Base-by-base conservation (phyloP, 2,113 vertebrate genomes). In the Numida meleagris region DNA sequence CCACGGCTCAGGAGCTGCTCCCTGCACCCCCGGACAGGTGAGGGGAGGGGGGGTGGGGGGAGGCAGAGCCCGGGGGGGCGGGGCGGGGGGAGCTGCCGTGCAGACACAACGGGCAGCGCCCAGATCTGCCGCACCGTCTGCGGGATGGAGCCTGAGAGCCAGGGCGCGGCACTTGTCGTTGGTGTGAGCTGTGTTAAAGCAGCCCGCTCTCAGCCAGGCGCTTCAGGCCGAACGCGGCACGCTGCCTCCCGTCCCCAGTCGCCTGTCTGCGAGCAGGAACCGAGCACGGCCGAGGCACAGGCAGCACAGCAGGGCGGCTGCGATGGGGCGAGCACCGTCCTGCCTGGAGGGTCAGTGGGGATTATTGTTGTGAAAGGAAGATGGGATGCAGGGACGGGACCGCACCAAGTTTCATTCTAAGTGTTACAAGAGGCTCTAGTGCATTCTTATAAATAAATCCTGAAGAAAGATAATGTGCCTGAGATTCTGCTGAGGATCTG, bases 91-190 rank as follows among this genome's bases (percentile, higher is more conserved):
- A 42, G 61, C 61, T 48, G 40, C 34, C 0, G 2, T 6, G 42
- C 63, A 58, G 55, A 18, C 40, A 27, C 9, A 29, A 45, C 0
- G 2, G 1, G 5, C 58, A 40, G 83, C 1, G 23, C 9, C 46
- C 9, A 2, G 0, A 0, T 25, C 57, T 17, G n/a, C 16, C 7
- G 19, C 48, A 82, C 27, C 24, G 6, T 42, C 6, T 33, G 5
- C 1, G 1, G 21, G 43, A 2, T 11, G 33, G 67, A 80, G 43
- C 8, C 17, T 42, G 19, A 17, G 20, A 70, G 33, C 34, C 59
- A 36, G 20, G 31, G 36, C 23, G 15, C 13, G 34, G 38, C 17
- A 11, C 7, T 3, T 31, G 27, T n/a, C 10, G 6, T 17, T 33
- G 29, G 24, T 63, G 6, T 11, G 38, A 65, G 31, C 40, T 27